Evolutionary conservation across 2,797 vertebrate genomes (phyloP).

Genomic region (Gadopsis bispinosus): DNA sequence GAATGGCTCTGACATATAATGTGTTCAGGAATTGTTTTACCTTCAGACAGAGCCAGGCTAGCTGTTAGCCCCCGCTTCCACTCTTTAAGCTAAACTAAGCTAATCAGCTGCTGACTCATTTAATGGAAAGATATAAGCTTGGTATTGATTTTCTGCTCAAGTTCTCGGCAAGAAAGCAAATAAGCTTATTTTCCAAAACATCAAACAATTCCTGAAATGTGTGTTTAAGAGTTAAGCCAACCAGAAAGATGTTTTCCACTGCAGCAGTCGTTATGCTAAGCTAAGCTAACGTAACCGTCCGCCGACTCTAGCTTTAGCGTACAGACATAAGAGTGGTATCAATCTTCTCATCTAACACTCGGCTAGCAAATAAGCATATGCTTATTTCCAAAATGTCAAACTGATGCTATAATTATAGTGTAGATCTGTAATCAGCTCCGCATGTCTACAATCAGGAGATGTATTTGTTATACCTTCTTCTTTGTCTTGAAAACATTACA

Average conservation of each 20-base stretch:
- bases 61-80: not conserved
- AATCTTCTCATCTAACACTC: not conserved
- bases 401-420: not conserved
- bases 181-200: no score
- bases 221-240: no score
- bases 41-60: not conserved
- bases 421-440: not conserved
- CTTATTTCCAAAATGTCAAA: not conserved
- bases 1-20: no score
- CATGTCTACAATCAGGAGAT: not conserved
- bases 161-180: not conserved
- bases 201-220: no score
- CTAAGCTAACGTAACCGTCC: not conserved
- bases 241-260: no score
- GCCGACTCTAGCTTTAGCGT: not conserved
- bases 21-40: not conserved
- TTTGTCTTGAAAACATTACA: constrained; percentile 93
- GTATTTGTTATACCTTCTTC: constrained; percentile 86
- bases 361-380: not conserved
- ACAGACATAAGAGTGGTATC: not conserved
- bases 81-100: not conserved
- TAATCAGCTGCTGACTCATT: not conserved
- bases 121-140: no score
- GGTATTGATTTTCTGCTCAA: not conserved
- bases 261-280: not conserved